Evolutionary conservation across 2,113 vertebrate genomes (phyloP).

Genomic region (Stercorarius parasiticus): DNA sequence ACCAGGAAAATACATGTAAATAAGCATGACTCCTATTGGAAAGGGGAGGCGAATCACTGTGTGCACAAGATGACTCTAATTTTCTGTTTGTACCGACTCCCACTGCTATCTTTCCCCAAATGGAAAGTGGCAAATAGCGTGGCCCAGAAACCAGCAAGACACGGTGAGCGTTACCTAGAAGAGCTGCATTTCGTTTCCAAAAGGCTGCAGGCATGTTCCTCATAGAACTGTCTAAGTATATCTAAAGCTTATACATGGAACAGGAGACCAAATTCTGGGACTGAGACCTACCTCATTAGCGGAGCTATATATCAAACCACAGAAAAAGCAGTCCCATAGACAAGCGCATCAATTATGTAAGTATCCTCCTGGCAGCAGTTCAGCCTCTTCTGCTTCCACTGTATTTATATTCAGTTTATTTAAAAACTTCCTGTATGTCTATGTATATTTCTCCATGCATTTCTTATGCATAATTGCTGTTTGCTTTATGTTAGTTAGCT

Average conservation of each 20-base stretch:
- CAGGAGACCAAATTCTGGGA: background rate
- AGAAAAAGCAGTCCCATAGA: background rate
- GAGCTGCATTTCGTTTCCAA: background rate
- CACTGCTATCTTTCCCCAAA: background rate
- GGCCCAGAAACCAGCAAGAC: background rate
- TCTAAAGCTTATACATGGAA: background rate
- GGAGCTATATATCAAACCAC: slow-evolving; percentile 16
- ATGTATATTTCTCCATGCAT: background rate
- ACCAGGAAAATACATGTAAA: background rate
- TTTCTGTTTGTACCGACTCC: background rate
- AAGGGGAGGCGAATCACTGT: background rate
- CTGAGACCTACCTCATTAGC: slow-evolving; percentile 9
- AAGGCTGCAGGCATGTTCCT: background rate
- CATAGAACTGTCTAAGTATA: background rate
- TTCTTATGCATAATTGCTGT: background rate
- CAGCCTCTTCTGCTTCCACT: background rate
- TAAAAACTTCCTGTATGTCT: background rate
- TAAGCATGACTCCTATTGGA: background rate
- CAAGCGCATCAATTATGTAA: slow-evolving; percentile 24
- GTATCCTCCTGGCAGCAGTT: slow-evolving; percentile 4
- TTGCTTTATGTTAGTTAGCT: background rate
- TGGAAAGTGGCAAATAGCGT: background rate
- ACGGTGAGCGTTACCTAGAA: accelerated
- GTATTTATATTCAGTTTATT: slow-evolving; percentile 22
- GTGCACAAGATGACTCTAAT: background rate